Evolutionary conservation across 2,888 invertebrate species (phyloP), one percentile per base, ranked within the genome.

Genomic region (Exocentrus adspersus): DNA sequence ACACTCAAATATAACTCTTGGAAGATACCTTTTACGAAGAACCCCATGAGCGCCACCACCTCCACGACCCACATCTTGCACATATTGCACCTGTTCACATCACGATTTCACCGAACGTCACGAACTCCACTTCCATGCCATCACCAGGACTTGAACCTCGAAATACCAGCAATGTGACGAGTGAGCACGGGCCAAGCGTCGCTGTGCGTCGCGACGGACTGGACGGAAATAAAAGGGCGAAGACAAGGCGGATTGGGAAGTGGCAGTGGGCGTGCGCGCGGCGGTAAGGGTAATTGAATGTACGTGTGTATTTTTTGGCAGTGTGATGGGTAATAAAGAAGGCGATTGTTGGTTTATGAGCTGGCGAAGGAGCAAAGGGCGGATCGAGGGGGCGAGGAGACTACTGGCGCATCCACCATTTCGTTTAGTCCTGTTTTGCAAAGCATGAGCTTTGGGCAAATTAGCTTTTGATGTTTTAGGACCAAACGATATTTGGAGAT

Each of bases 51-150:
- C 16, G 45, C 10, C 1, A 43, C 43, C 24, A 45, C 10, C 12
- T 54, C 43, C 14, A 54, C 43, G 21, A 54, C 24, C 54, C 54
- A 54, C 21, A 54, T 54, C 17, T 45, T 54, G 43, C 54, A 54
- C 54, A 54, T 54, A 17, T 54, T 43, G 42, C 43, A 54, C 54
- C 24, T 7, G 4, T 7, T 24, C 24, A 24, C 24, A 24, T 24
- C 24, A n/a, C n/a, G n/a, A n/a, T n/a, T n/a, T n/a, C n/a, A n/a
- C n/a, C n/a, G 19, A 24, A 50, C 12, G 32, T 32, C 52, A 52
- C 41, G 32, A 41, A 41, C 32, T n/a, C n/a, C n/a, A 46, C 24
- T 46, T 20, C 6, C 19, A 20, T 14, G 21, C 24, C 24, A 12
- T 48, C 24, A 14, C 24, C 21, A n/a, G 14, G 53, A 9, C 10